Percentiles rank a stretch among this genome's conserved stretches.
Evolutionary conservation across 2,888 invertebrate species (phyloP).

Genomic region (Chouioia cunea): DNA sequence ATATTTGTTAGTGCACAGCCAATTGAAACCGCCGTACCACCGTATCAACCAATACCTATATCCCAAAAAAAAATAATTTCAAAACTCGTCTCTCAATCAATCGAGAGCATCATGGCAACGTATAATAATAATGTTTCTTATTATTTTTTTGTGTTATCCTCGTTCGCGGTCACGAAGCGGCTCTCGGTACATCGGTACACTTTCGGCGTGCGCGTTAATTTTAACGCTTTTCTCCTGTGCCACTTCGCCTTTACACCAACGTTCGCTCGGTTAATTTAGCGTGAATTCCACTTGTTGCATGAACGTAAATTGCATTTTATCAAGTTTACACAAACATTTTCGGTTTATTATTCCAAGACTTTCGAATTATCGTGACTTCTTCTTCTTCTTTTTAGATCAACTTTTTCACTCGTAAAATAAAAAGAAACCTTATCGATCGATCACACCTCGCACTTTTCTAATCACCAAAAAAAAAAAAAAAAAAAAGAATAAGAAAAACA

Average conservation of each 20-base stretch:
- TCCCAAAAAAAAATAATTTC: constrained; percentile 14
- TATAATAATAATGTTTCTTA: constrained; percentile 52
- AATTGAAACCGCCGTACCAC: too few relatives aligned
- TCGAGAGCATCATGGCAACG: constrained; percentile 7
- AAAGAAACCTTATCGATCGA: background rate
- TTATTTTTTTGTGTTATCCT: background rate
- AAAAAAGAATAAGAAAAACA: constrained; percentile 1
- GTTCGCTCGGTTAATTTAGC: constrained; percentile 36
- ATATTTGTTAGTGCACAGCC: too few relatives aligned
- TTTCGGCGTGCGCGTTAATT: constrained; percentile 32
- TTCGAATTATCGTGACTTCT: too few relatives aligned
- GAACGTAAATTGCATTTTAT: constrained; percentile 38
- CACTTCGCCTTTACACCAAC: constrained; percentile 30
- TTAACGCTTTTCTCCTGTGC: constrained; percentile 45
- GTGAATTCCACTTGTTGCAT: constrained; percentile 14
- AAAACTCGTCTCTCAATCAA: constrained; percentile 23
- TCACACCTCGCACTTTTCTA: background rate
- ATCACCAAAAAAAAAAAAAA: constrained; percentile 1
- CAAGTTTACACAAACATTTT: background rate
- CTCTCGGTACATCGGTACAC: constrained; percentile 23
- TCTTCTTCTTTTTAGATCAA: background rate
- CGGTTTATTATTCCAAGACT: too few relatives aligned
- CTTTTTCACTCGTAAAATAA: constrained; percentile 1
- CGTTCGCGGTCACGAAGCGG: background rate
- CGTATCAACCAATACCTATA: too few relatives aligned